Base-by-base conservation (phyloP, 2,113 vertebrate genomes). In the Apus apus region DNA sequence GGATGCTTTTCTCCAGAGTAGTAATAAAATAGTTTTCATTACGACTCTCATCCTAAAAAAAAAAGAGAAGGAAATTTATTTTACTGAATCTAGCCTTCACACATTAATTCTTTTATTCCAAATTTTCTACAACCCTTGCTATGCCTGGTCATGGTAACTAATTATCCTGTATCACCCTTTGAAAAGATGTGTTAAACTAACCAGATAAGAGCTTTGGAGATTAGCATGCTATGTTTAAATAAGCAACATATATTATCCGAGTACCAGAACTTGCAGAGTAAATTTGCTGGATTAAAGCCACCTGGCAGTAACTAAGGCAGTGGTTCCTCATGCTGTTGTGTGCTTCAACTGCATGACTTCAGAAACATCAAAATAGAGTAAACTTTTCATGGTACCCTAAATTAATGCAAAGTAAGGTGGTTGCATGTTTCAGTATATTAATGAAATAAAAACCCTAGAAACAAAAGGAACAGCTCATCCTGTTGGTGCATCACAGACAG, bases 261-360 rank as follows among this genome's bases (percentile, higher is more conserved):
- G 98, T 96, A 98, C 98, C 98, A 98, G 75, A 88, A 70, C 21
- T 90, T 90, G 74, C 97, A 97, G 7, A 98, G 96, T 43, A 99
- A 97, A 46, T 98, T 85, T 51, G 96, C 50, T 4, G 97, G 98
- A 50, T 99, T 97, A 83, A 99, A 97, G 68, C 98, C 98, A 32
- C 98, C 97, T 48, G 89, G 96, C 16, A 99, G 96, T 5, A 99
- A 97, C 92, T 94, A 92, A 60, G 98, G 98, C 82, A 99, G 96
- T 98, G 98, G 98, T 58, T 98, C 95, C 66, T 96, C 40, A 0
- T 96, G 96, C 38, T 94, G 81, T 20, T 48, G 0, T 96, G 90
- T 58, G 80, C 90, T 85, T 85, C 80, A 71, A 75, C 6, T 48
- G 93, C 93, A 11, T 71, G 70, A 36, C 23, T 93, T 84, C 97